Conservation (phyloP, 2,888 invertebrate species). For the Trichogramma evanescens region DNA sequence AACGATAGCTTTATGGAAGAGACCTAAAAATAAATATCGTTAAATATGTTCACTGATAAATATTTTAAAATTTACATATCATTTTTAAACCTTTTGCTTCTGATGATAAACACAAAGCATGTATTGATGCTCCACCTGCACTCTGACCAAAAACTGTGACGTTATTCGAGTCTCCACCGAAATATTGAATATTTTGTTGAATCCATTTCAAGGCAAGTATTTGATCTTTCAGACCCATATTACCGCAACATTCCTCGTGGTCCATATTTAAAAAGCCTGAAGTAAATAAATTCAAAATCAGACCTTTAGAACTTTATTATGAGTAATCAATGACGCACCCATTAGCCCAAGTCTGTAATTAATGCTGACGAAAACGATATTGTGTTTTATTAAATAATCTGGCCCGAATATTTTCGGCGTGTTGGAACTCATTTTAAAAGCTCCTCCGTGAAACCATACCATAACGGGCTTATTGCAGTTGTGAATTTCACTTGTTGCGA, state of each 20-base stretch:
- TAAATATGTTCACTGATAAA: no score
- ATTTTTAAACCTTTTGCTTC: slow-evolving; percentile 28
- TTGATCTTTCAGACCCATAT: slow-evolving; percentile 37
- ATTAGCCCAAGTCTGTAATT: slow-evolving; percentile 32
- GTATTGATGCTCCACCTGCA: slow-evolving; percentile 27
- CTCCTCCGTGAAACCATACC: slow-evolving; percentile 42
- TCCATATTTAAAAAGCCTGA: slow-evolving; percentile 37
- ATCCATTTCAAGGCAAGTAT: slow-evolving; percentile 35
- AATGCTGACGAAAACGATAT: slow-evolving; percentile 26
- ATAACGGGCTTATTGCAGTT: slow-evolving; percentile 30
- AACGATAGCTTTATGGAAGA: slow-evolving; percentile 36
- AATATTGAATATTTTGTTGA: slow-evolving; percentile 31
- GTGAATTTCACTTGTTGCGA: slow-evolving; percentile 25
- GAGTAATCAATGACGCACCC: slow-evolving; percentile 22
- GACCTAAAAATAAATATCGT: slow-evolving; percentile 21
- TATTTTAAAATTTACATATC: no score
- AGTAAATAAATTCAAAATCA: background rate
- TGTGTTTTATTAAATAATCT: slow-evolving; percentile 29
- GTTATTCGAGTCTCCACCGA: slow-evolving; percentile 36
- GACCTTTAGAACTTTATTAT: background rate
- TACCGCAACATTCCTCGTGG: slow-evolving; percentile 32
- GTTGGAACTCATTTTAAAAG: slow-evolving; percentile 27
- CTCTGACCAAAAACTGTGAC: slow-evolving; percentile 36
- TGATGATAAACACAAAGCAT: slow-evolving; percentile 30
- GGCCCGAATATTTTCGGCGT: slow-evolving; percentile 17